These are phyloP conservation scores for Hirudo medicinalis DNA, from an alignment of 1,140 invertebrate genomes.

Conservation along the genomic window DNA sequence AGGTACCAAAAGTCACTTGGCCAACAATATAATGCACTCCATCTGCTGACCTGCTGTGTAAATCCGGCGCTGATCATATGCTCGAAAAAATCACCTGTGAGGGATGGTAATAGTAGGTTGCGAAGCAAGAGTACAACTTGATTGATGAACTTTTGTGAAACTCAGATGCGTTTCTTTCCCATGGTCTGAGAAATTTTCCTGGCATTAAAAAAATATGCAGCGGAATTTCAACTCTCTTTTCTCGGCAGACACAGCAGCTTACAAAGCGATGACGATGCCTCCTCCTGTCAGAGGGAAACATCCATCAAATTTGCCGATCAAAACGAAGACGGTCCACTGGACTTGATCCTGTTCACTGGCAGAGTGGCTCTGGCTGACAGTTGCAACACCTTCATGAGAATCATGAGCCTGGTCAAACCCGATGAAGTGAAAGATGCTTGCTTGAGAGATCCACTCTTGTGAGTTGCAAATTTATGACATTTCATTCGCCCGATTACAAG, in stretches of 20 bases:
- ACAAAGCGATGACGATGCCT: slow-evolving; percentile 16
- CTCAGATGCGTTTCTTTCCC: neutral
- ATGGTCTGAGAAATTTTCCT: too few relatives aligned
- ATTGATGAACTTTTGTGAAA: neutral
- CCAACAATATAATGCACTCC: too few relatives aligned
- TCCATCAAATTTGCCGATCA: slow-evolving; percentile 23
- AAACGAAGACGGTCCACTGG: slow-evolving; percentile 22
- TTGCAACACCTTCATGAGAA: slow-evolving; percentile 14
- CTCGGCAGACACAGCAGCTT: slow-evolving; percentile 21
- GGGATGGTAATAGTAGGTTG: neutral
- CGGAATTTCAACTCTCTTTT: neutral
- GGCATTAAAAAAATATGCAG: neutral
- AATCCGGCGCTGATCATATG: too few relatives aligned
- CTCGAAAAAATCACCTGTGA: too few relatives aligned
- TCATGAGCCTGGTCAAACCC: slow-evolving; percentile 12
- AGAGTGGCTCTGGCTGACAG: slow-evolving; percentile 16
- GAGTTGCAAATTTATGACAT: slow-evolving; percentile 3
- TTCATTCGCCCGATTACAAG: neutral
- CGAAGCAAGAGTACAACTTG: neutral
- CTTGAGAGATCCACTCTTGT: slow-evolving; percentile 19
- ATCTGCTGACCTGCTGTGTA: too few relatives aligned
- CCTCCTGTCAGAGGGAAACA: slow-evolving; percentile 13
- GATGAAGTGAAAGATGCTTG: slow-evolving; percentile 16
- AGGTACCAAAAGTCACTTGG: too few relatives aligned
- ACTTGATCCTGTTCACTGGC: slow-evolving; percentile 20